Evolutionary conservation across 1,140 invertebrate genomes (phyloP).

Genomic region (Maniola jurtina): DNA sequence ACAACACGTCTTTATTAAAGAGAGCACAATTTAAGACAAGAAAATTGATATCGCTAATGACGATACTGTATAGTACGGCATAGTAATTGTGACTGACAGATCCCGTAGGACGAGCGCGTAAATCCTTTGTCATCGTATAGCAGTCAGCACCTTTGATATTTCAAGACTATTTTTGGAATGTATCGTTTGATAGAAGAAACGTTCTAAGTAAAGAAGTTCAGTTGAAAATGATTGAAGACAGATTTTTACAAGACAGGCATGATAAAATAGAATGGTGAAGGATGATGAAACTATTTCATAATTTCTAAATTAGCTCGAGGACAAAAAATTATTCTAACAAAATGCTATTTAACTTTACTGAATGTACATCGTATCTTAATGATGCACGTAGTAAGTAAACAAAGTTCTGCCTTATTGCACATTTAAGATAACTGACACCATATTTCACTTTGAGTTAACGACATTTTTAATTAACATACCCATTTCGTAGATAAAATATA

Average conservation of each 20-base stretch:
- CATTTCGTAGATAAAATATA: neutral
- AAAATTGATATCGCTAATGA: constrained; percentile 26
- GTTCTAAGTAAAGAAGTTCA: neutral
- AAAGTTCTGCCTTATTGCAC: constrained; percentile 9
- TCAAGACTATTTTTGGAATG: constrained; percentile 14
- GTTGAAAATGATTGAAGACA: neutral
- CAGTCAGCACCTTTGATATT: constrained; percentile 7
- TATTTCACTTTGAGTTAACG: constrained; percentile 6
- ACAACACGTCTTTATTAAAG: constrained; percentile 13
- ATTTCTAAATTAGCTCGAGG: too few relatives aligned
- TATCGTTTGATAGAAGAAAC: constrained; percentile 1
- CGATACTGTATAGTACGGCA: constrained; percentile 28
- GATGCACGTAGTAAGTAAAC: constrained; percentile 10
- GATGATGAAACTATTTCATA: too few relatives aligned
- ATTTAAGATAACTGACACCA: constrained; percentile 8
- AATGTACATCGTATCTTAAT: constrained; percentile 13
- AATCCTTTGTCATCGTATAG: constrained; percentile 29
- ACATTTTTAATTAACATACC: neutral
- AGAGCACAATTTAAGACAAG: constrained; percentile 17
- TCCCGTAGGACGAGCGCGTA: constrained; percentile 39
- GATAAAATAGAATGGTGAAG: too few relatives aligned
- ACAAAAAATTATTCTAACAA: too few relatives aligned
- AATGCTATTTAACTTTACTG: neutral
- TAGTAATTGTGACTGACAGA: constrained; percentile 43
- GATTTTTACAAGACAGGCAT: too few relatives aligned